Percentiles rank a stretch among this genome's conserved stretches.
Evolutionary conservation across 2,888 invertebrate genomes (phyloP).

Genomic region (Cristatella mucedo): DNA sequence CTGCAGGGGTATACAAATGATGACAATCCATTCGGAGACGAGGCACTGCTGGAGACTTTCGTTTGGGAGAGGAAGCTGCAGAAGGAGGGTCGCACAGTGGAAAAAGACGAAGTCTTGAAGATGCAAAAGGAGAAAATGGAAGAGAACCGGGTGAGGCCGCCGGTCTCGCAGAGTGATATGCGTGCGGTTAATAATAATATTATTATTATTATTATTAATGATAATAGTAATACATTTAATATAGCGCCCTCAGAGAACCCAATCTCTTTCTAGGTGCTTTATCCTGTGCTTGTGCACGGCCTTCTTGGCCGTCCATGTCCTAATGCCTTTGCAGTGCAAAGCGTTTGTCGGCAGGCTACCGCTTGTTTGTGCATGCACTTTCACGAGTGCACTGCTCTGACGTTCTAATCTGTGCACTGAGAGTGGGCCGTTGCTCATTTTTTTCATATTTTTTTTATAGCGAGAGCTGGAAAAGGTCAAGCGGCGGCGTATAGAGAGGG

Average conservation of each 20-base stretch:
- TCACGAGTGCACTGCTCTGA: background rate
- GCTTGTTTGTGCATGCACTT: too few relatives aligned
- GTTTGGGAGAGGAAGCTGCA: conserved; percentile 92
- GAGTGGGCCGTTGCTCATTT: conserved; percentile 21
- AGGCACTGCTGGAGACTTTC: conserved; percentile 79
- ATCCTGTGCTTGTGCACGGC: too few relatives aligned
- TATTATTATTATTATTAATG: background rate
- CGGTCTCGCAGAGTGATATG: background rate
- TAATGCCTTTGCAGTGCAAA: background rate
- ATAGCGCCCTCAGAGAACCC: background rate
- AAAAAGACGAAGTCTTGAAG: conserved; percentile 52
- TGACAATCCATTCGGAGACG: conserved; percentile 97
- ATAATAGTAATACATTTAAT: background rate
- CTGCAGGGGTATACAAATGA: conserved; percentile 74
- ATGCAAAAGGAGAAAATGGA: conserved; percentile 69
- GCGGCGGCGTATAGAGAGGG: conserved; percentile 69
- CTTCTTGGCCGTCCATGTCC: background rate
- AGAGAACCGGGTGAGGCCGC: conserved; percentile 52
- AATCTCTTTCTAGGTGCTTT: too few relatives aligned
- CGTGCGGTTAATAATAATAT: conserved; percentile 6
- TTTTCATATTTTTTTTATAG: conserved; percentile 15
- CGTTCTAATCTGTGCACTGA: conserved; percentile 13
- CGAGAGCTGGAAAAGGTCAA: conserved; percentile 85
- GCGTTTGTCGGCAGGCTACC: too few relatives aligned
- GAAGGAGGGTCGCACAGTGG: conserved; percentile 62